Conservation (phyloP, 1,140 invertebrate species). For the Pristionchus pacificus region DNA sequence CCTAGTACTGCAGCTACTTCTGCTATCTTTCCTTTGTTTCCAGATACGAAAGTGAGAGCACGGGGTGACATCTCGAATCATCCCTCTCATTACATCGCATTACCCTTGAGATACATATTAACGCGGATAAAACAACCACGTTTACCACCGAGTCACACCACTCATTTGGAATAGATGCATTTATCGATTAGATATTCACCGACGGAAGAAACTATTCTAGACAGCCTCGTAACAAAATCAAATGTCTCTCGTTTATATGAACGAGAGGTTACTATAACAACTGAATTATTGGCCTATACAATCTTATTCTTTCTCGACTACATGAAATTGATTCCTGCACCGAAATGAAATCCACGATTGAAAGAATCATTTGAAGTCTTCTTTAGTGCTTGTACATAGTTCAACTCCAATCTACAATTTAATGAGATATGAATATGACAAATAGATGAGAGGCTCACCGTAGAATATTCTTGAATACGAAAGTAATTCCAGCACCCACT, state of each 20-base stretch:
- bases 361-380: conserved; percentile 40
- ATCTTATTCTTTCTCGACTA: conserved; percentile 9
- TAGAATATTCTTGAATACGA: conserved; percentile 44
- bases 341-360: conserved; percentile 45
- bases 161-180: too few relatives aligned
- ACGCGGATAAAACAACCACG: too few relatives aligned
- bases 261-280: too few relatives aligned
- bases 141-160: too few relatives aligned
- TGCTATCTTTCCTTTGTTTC: conserved; percentile 26
- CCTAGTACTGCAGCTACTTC: conserved; percentile 20
- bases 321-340: conserved; percentile 51
- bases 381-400: conserved; percentile 53
- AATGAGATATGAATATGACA: background rate
- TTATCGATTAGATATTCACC: too few relatives aligned
- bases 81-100: too few relatives aligned
- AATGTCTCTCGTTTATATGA: too few relatives aligned
- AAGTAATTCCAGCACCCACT: conserved; percentile 42
- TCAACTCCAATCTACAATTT: conserved; percentile 41
- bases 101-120: too few relatives aligned
- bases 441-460: conserved; percentile 14
- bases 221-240: too few relatives aligned
- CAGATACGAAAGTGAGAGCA: conserved; percentile 31
- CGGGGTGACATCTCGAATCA: conserved; percentile 9
- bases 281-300: too few relatives aligned
- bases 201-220: too few relatives aligned